Evolutionary conservation across 2,888 invertebrate species (phyloP).

Genomic region (Reticulitermes lucifugus): DNA sequence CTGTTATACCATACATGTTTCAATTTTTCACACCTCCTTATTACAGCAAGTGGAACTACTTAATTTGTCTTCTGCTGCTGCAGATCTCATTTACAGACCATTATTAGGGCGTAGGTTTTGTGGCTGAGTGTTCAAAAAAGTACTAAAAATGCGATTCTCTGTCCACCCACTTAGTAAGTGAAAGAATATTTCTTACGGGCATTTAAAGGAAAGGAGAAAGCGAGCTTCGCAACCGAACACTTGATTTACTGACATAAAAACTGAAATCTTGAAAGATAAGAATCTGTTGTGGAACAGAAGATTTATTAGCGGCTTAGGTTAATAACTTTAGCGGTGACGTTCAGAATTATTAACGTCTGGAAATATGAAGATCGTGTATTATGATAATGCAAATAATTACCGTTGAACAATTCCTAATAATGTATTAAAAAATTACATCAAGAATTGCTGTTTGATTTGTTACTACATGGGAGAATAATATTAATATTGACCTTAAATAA

Average conservation of each 20-base stretch:
- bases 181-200: neutral
- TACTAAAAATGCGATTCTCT: neutral
- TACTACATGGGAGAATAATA: no score
- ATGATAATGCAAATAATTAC: no score
- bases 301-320: no score
- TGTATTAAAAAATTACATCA: no score
- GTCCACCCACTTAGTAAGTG: neutral
- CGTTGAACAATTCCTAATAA: no score
- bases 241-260: neutral
- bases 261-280: no score
- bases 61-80: neutral
- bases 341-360: no score
- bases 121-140: neutral
- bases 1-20: neutral
- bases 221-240: neutral
- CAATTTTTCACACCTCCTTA: neutral
- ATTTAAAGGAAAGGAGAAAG: neutral
- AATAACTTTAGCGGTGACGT: no score
- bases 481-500: no score
- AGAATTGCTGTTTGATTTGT: no score
- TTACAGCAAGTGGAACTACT: neutral
- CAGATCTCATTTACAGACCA: neutral
- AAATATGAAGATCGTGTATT: no score
- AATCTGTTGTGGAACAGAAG: no score
- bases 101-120: neutral